Evolutionary conservation across 2,888 invertebrate genomes (phyloP), one percentile per base, ranked within the genome.

Genomic region (Molanna angustata): DNA sequence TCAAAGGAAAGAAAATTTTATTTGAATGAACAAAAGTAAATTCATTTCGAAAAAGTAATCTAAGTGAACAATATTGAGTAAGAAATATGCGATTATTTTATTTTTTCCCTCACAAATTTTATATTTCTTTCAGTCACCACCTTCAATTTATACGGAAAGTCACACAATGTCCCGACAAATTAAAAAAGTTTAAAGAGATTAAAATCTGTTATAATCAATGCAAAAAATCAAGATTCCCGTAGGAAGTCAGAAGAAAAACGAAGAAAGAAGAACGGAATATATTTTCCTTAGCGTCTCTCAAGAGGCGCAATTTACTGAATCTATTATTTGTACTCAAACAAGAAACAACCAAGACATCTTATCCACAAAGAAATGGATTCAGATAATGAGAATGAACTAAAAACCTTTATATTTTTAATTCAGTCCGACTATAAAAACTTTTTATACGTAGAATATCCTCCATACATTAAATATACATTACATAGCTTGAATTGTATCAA

Each of bases 241-340:
- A 49, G 27, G 49, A 40, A 45, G 3, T 17, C 35, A 33, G 4
- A 14, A 3, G 11, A 33, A n/a, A n/a, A n/a, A n/a, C n/a, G n/a
- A n/a, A 19, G 32, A 37, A 40, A 46, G 46, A 16, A 52, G 41
- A 47, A 47, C 13, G 33, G 20, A 52, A 50, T 46, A 51, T 48
- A 42, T 49, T 51, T 55, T 55, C 37, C 44, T 48, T 9, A 19
- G 32, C 48, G 47, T 41, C 21, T 52, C 51, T 47, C 52, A 16
- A 4, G 52, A 39, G 56, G 44, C 47, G 45, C 56, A 56, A 56
- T 56, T 56, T 56, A 49, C 39, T 52, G 45, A 52, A 52, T 56
- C 48, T 47, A 52, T 52, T 37, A 41, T 37, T 17, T 11, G 18
- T 16, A 37, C 18, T 37, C 18, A 14, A 37, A 37, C 37, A 37